phyloP scores from a whole-genome alignment of 2,113 vertebrate species.

The Coryphaenoides rupestris region DNA sequence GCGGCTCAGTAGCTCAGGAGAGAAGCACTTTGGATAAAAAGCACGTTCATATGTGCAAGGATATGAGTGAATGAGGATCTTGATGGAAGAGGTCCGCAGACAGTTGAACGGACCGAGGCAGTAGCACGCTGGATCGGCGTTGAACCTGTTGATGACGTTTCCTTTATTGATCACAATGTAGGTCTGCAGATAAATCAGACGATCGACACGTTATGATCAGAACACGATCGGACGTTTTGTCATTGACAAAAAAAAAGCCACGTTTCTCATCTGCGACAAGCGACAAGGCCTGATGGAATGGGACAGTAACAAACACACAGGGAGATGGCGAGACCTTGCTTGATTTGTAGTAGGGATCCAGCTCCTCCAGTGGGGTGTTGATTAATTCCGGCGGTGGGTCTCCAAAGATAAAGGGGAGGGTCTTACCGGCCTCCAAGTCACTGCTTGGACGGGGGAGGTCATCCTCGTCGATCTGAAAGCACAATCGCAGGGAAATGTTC shows the following conservation, averaged over 20 bases:
- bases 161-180: slow-evolving; percentile 92
- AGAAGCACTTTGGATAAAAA: no score
- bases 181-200: slow-evolving; percentile 72
- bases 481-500: neutral
- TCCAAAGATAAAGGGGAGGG: slow-evolving; percentile 62
- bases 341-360: slow-evolving; percentile 64
- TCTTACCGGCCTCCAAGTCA: slow-evolving; percentile 60
- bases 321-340: slow-evolving; percentile 39
- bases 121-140: slow-evolving; percentile 83
- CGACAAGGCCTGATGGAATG: neutral
- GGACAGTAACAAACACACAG: neutral
- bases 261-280: no score
- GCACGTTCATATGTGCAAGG: slow-evolving; percentile 74
- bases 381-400: slow-evolving; percentile 46
- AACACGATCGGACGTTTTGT: no score
- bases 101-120: slow-evolving; percentile 82
- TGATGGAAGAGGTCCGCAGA: slow-evolving; percentile 78
- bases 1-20: no score
- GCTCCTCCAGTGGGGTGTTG: slow-evolving; percentile 58
- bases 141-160: slow-evolving; percentile 90
- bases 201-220: neutral
- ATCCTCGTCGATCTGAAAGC: slow-evolving; percentile 43
- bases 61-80: slow-evolving; percentile 96
- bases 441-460: slow-evolving; percentile 46
- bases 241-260: no score